Evolutionary conservation across 2,888 invertebrate species (phyloP).

Genomic region (Pachliopta kotzebuea): DNA sequence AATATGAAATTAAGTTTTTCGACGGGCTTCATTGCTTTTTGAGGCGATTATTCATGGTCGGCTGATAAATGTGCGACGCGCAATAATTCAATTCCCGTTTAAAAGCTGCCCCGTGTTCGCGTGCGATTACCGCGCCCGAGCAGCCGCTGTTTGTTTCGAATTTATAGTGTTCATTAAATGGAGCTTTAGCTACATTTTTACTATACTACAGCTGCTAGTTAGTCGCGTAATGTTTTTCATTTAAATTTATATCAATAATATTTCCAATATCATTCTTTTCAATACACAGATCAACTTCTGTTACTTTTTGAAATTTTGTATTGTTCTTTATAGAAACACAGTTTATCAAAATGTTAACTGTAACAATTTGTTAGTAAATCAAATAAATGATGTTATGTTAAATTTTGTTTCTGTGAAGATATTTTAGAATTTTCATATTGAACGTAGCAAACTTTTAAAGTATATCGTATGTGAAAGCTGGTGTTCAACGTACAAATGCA

Average conservation of each 20-base stretch:
- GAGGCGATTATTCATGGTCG: conserved; percentile 69
- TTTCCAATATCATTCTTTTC: conserved; percentile 2
- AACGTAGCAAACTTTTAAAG: no score
- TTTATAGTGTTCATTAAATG: conserved; percentile 57
- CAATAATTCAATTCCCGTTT: conserved; percentile 75
- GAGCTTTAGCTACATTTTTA: conserved; percentile 38
- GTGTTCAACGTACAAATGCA: conserved; percentile 38
- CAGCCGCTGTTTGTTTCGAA: conserved; percentile 47
- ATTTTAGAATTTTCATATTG: no score
- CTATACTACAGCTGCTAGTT: conserved; percentile 37
- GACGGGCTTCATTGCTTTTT: conserved; percentile 67
- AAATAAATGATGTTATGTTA: no score
- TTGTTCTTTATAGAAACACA: no score
- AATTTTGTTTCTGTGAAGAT: no score
- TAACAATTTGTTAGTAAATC: no score
- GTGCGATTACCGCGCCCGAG: conserved; percentile 5
- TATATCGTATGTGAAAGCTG: conserved; percentile 28
- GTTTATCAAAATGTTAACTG: no score
- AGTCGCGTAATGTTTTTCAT: conserved; percentile 32
- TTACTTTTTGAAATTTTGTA: not conserved
- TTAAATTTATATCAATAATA: conserved; percentile 18
- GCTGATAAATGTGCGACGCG: conserved; percentile 72
- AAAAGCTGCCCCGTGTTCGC: conserved; percentile 59
- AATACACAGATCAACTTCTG: not conserved
- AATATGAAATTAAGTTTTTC: conserved; percentile 75